Conservation (phyloP, 2,113 vertebrate genomes). For the Sebastes fasciatus region DNA sequence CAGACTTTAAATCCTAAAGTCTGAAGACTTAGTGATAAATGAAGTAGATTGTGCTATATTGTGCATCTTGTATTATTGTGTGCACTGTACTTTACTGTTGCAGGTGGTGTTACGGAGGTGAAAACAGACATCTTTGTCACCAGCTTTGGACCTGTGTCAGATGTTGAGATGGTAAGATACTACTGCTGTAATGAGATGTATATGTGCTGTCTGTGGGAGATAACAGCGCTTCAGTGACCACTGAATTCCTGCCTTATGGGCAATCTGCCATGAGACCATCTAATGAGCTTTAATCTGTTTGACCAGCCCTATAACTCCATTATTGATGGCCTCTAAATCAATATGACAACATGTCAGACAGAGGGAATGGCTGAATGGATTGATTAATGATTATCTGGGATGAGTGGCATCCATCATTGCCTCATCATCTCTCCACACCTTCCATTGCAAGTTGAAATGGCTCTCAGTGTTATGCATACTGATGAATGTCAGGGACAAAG, state of each 20-base stretch:
- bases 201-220: conserved; percentile 42
- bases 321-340: conserved; percentile 77
- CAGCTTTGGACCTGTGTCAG: conserved; percentile 88
- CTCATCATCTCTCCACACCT: conserved; percentile 58
- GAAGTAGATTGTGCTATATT: not conserved
- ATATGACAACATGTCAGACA: conserved; percentile 77
- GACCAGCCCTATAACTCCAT: conserved; percentile 71
- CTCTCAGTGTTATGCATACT: not conserved
- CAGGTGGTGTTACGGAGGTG: conserved; percentile 85
- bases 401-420: conserved; percentile 74
- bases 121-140: conserved; percentile 89
- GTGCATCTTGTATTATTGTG: not conserved
- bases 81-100: conserved; percentile 39
- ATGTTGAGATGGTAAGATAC: conserved; percentile 85
- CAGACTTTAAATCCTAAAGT: not conserved
- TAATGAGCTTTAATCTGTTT: conserved; percentile 80
- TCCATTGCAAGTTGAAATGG: conserved; percentile 48
- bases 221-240: conserved; percentile 55
- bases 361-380: conserved; percentile 66
- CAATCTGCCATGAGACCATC: conserved; percentile 72
- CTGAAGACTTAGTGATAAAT: not conserved
- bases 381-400: conserved; percentile 73
- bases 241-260: conserved; percentile 57
- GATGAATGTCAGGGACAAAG: not conserved
- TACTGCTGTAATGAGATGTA: conserved; percentile 16